Conservation (phyloP, 1,140 invertebrate genomes). For the Trachymyrmex septentrionalis region DNA sequence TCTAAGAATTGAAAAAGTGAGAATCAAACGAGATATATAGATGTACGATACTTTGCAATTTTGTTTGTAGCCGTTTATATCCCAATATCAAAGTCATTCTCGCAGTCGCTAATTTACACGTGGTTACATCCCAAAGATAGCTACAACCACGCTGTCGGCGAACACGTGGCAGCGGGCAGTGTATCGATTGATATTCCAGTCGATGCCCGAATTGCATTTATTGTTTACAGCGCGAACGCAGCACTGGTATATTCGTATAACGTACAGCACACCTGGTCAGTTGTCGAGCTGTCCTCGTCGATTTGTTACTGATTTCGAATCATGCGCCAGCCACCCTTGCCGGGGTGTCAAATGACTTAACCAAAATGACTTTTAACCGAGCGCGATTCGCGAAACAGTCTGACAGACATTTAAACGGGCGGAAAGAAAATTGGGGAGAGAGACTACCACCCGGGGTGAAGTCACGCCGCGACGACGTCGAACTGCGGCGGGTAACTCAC, state of each 20-base stretch:
- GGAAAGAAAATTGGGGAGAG: not conserved
- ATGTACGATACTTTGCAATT: not conserved
- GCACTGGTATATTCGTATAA: slow-evolving; percentile 40
- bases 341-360: not conserved
- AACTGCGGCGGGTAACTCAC: slow-evolving; percentile 69
- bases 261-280: not conserved
- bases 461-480: slow-evolving; percentile 62
- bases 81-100: not conserved
- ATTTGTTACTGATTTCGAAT: not conserved
- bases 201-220: slow-evolving; percentile 46
- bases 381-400: slow-evolving; percentile 8
- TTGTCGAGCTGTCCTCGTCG: not conserved
- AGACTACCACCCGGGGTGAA: not conserved
- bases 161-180: slow-evolving; percentile 68
- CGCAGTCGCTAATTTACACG: slow-evolving; percentile 35
- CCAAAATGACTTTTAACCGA: too few relatives aligned
- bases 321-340: not conserved
- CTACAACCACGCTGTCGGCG: slow-evolving; percentile 59
- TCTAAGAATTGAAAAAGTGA: not conserved
- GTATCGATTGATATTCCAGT: slow-evolving; percentile 61
- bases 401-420: not conserved
- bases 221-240: slow-evolving; percentile 9
- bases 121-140: not conserved
- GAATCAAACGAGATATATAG: not conserved
- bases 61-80: not conserved